Evolutionary conservation across 2,113 vertebrate species (phyloP), one percentile per base, ranked within the genome.

Genomic region (Malurus melanocephalus): DNA sequence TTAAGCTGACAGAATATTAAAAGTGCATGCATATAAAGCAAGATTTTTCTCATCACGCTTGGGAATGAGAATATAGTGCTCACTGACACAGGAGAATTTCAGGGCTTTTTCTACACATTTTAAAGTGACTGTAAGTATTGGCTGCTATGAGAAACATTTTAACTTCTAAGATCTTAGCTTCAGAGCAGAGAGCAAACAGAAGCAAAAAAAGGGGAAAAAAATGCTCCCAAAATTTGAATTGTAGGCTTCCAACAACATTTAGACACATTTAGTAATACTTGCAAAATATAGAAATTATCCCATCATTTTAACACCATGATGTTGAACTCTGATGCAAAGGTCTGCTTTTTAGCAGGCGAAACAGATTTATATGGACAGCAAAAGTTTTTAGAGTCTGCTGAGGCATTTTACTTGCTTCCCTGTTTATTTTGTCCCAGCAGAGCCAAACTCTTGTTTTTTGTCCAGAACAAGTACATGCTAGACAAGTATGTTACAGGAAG

Each of bases 271-370:
- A 46, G 9, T 19, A 76, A 38, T 11, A 51, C 6, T 16, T 57
- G 6, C 8, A 66, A 33, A 59, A 62, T 59, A 3, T 66, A 78
- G 55, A 43, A 8, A 10, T 68, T 68, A 53, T 42, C 26, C 7
- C 18, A 17, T 13, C 3, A 43, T 60, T 85, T 68, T 53, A 64
- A 30, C 0, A 1, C 27, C 5, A 0, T 16, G 19, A 12, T 76
- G 10, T 7, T 76, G 55, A 43, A 46, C 38, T 79, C 35, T 38
- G 21, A 23, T 11, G 23, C 14, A 33, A 16, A 16, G 17, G 8
- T 12, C 33, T 2, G 2, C 3, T 33, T 65, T 76, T 76, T 76
- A 73, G 35, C 5, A 38, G 60, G 20, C 17, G 24, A 35, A 26
- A 46, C 26, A 16, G 4, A 11, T 30, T 42, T 3, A 0, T 35